These are phyloP conservation scores for Styela clava DNA, from an alignment of 23 tunicate genomes.

Conservation along the genomic window DNA sequence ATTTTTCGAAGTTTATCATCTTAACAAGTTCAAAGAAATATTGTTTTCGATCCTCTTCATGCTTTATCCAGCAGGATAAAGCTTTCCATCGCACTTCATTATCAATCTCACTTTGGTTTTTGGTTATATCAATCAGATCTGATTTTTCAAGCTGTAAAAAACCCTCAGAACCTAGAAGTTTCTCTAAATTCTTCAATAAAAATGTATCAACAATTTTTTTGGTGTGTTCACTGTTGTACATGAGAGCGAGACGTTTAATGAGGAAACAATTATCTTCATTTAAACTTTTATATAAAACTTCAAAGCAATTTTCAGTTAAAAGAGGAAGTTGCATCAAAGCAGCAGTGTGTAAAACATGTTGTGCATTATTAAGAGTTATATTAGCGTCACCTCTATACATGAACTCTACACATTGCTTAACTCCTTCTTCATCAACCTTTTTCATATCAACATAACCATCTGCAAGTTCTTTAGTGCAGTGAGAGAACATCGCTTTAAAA, in stretches of 20 bases:
- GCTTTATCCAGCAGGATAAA: background rate
- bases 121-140: background rate
- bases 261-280: background rate
- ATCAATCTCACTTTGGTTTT: background rate
- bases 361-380: background rate
- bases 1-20: background rate
- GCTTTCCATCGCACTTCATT: background rate
- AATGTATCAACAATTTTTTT: background rate
- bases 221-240: background rate
- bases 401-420: background rate
- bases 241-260: background rate
- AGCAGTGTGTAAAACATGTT: background rate
- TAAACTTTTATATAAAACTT: background rate
- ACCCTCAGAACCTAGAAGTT: background rate
- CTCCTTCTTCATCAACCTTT: background rate
- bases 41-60: slow-evolving; percentile 6
- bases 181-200: background rate
- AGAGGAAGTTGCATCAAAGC: background rate
- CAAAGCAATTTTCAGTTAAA: background rate
- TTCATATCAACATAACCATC: background rate
- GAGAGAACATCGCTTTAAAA: background rate
- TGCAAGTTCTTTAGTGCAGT: background rate
- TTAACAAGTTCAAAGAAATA: background rate
- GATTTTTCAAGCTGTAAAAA: background rate
- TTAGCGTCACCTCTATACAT: background rate